Percentiles rank a stretch among this genome's conserved stretches.
Conservation (phyloP, 2,113 vertebrate genomes). For the Panthera uncia region DNA sequence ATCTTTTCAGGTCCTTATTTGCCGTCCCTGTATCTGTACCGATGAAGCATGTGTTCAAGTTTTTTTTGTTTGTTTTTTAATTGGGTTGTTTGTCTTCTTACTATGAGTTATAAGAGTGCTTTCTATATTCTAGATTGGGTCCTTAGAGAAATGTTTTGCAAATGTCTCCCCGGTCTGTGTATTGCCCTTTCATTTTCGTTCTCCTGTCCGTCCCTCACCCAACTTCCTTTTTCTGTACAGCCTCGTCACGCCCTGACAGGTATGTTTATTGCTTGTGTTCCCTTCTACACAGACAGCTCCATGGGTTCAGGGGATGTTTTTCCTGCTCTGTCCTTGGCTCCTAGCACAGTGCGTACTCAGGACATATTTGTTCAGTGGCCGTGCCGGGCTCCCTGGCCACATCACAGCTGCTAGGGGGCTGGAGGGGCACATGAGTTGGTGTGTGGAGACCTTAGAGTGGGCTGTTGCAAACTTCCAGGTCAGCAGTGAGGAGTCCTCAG, state of each 20-base stretch:
- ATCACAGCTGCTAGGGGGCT: rapidly evolving
- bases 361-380: background rate
- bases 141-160: background rate
- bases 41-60: background rate
- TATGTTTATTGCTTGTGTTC: background rate
- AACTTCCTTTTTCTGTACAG: background rate
- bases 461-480: background rate
- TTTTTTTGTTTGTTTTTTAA: background rate
- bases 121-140: too few relatives aligned
- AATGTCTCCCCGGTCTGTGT: background rate
- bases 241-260: background rate
- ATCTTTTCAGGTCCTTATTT: background rate
- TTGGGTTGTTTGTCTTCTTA: background rate
- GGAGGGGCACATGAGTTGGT: background rate
- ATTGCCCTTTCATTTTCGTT: background rate
- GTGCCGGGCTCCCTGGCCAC: background rate
- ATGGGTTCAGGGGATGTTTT: background rate
- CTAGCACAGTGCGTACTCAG: background rate
- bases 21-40: background rate
- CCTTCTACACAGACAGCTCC: background rate
- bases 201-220: too few relatives aligned
- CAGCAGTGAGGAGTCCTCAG: background rate
- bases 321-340: background rate
- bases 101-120: background rate
- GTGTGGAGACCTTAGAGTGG: background rate